Base-by-base conservation (phyloP, 1,140 invertebrate species). In the Pinna nobilis region DNA sequence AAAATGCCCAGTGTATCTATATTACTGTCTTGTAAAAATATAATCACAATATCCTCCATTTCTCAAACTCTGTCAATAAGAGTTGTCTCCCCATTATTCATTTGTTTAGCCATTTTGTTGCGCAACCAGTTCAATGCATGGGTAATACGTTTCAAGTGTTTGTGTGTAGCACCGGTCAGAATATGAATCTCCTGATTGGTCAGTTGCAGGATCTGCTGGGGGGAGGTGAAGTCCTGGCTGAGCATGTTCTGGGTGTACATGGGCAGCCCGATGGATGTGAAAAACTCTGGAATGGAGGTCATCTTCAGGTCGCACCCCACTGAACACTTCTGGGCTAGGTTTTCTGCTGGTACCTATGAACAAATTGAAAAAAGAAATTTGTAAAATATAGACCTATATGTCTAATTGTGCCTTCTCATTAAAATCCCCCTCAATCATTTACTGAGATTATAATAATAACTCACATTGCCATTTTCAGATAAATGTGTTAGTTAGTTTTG, bases 221-320 rank as follows among this genome's bases (percentile, higher is more conserved):
- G 61, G 0, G 81, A 77, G 20, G 35, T 73, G 30, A 72, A 70
- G 11, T 80, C 79, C 28, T 75, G 76, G 0, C 59, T 59, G 33
- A 70, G 53, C 11, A 87, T 60, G n/a, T 74, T 55, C 4, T 83
- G 77, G 32, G 80, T 83, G 76, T 90, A 90, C 86, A 89, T 89
- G 3, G 89, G 88, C 59, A 90, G 77, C 23, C 89, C 89, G 55
- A 89, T 81, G 32, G 86, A 88, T n/a, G 82, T 83, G n/a, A 90
- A 79, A 80, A 89, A 90, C 44, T 84, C 84, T 15, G 79, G 70
- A 13, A 90, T 76, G 39, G 83, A 86, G 11, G 81, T 83, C 41
- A 87, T 87, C 80, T 89, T 86, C 33, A 88, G 82, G 78, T 85
- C 88, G 72, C 82, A 85, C 20, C 78, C 85, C 55, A 70, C 77